A percentile compares a stretch with the other conserved stretches of the same genome.
Conservation (phyloP, 2,888 invertebrate genomes). For the Drosophila parthenogenetica region DNA sequence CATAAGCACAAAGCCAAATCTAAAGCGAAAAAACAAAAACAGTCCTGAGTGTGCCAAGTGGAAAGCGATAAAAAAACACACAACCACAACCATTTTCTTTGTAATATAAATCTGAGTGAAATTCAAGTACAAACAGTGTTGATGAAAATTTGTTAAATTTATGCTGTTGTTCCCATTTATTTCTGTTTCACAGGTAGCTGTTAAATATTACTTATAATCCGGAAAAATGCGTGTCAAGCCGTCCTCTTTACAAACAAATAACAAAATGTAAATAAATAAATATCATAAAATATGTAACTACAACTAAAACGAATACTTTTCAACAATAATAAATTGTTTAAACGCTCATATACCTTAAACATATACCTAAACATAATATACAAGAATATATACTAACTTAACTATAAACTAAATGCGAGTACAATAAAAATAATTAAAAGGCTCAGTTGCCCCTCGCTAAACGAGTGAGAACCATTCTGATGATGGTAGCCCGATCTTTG, state of each 20-base stretch:
- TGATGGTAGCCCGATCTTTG: constrained; percentile 60
- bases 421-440: constrained; percentile 47
- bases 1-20: constrained; percentile 46
- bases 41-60: background rate
- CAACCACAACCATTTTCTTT: no score
- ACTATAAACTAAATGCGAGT: constrained; percentile 34
- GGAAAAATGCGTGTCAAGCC: constrained; percentile 73
- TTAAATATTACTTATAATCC: constrained; percentile 49
- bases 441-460: constrained; percentile 43
- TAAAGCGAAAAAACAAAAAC: constrained; percentile 28
- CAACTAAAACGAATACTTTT: constrained; percentile 49
- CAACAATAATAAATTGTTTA: constrained; percentile 23
- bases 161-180: no score
- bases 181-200: constrained; percentile 40
- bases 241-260: constrained; percentile 76
- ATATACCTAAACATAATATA: constrained; percentile 24
- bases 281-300: constrained; percentile 43
- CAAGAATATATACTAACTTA: background rate
- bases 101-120: no score
- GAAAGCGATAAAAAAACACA: constrained; percentile 7
- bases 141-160: no score
- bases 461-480: constrained; percentile 47
- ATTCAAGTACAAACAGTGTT: no score
- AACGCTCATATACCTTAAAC: constrained; percentile 23
- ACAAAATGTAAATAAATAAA: constrained; percentile 19